Base-by-base conservation (phyloP, 2,113 vertebrate genomes). In the Notothenia rossii region DNA sequence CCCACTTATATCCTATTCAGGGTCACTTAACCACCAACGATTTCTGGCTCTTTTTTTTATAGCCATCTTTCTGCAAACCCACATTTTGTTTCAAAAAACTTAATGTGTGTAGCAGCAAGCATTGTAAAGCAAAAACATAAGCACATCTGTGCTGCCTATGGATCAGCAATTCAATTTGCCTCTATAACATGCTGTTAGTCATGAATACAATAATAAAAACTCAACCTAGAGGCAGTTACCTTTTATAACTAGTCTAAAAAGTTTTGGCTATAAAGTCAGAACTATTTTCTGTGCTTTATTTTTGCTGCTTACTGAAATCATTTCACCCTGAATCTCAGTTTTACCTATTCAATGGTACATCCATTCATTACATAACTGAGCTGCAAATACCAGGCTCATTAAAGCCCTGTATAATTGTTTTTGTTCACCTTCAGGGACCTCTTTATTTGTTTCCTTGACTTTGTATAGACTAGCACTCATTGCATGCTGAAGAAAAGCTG, bases 201-300 rank as follows among this genome's bases (percentile, higher is more conserved):
- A 75, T 82, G 54, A 77, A 81, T 73, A 71, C 79, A 82, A 77
- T 66, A 46, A 14, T n/a, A 71, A 69, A 36, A 17, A n/a, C 33
- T 53, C 45, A 66, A 25, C 75, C 33, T 55, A 3, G 53, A 81
- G 68, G 46, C 67, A 77, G 63, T 64, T 66, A 43, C 29, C 12
- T 63, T 63, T 54, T 2, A 76, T 84, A 63, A 64, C 55, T 48
- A 61, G 51, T 73, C n/a, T 7, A 40, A 59, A 72, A 12, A 51
- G 64, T 45, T 59, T 72, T 68, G 70, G 12, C 36, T 66, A 2
- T 40, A 22, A 70, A 79, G 64, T 45, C 50, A 48, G 51, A 64
- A 56, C 10, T 3, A 1, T 18, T 22, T 20, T 15, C 20, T 53
- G n/a, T 17, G 36, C 13, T 72, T 15, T 46, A 40, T 40, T 60